These are phyloP conservation scores for Odobenus rosmarus DNA, from an alignment of 2,113 vertebrate species.

Conservation along the genomic window DNA sequence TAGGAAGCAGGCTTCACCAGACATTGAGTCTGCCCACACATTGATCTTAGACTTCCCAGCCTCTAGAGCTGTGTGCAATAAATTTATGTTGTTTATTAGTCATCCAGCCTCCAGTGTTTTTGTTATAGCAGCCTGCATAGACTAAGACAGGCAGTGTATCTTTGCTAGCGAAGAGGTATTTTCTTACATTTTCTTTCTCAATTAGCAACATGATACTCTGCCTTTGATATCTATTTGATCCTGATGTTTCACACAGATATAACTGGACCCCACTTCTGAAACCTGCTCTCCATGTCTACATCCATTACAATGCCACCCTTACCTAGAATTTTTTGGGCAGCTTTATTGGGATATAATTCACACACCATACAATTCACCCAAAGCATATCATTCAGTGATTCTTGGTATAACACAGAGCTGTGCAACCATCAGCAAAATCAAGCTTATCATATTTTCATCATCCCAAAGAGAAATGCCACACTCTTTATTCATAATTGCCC, in stretches of 20 bases:
- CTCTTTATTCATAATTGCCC: neutral
- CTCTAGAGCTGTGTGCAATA: neutral
- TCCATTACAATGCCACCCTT: neutral
- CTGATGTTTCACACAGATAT: neutral
- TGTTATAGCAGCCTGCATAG: neutral
- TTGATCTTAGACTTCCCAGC: neutral
- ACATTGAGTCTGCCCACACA: neutral
- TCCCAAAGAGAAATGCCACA: neutral
- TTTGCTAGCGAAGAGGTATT: neutral
- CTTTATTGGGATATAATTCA: conserved; percentile 11
- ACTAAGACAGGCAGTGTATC: neutral
- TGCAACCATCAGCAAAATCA: neutral
- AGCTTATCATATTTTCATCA: neutral
- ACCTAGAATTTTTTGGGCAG: neutral
- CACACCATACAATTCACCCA: neutral
- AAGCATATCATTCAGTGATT: neutral
- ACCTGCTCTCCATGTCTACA: neutral
- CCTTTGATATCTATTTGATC: neutral
- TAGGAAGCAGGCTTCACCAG: neutral
- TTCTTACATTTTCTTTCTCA: neutral
- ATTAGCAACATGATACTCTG: neutral
- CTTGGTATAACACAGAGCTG: neutral
- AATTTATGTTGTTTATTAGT: neutral
- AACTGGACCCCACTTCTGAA: neutral
- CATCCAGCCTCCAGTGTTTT: neutral